Percentiles rank a stretch among this genome's conserved stretches.
phyloP scores from a whole-genome alignment of 2,888 invertebrate genomes.

The Chouioia cunea region DNA sequence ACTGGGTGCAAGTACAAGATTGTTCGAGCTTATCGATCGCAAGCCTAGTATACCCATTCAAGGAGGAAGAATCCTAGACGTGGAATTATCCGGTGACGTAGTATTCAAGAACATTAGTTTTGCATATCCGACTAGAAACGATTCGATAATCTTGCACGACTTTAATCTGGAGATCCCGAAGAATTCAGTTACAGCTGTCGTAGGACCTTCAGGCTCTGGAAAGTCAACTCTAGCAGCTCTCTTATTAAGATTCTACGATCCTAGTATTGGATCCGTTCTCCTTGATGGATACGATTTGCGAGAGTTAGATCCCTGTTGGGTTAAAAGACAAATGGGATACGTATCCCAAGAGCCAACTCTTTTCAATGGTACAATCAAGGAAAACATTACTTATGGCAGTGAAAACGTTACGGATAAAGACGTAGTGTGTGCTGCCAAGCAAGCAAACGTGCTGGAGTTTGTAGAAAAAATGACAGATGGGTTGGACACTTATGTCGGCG shows the following conservation, averaged over 20 bases:
- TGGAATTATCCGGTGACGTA: conserved; percentile 76
- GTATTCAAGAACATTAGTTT: conserved; percentile 81
- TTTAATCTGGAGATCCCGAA: conserved; percentile 77
- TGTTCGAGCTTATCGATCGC: conserved; percentile 92
- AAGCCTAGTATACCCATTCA: conserved; percentile 80
- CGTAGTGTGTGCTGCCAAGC: conserved; percentile 76
- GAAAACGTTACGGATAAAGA: conserved; percentile 72
- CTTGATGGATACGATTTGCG: conserved; percentile 84
- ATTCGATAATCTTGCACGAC: conserved; percentile 74
- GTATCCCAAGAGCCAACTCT: conserved; percentile 93
- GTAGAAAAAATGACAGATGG: conserved; percentile 77
- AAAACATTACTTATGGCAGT: conserved; percentile 92
- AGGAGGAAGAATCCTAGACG: conserved; percentile 68
- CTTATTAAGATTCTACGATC: conserved; percentile 89
- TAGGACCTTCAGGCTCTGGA: conserved; percentile 94
- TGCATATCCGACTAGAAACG: conserved; percentile 77
- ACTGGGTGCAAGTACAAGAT: conserved; percentile 88
- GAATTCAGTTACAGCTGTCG: conserved; percentile 81
- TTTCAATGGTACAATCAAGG: conserved; percentile 90
- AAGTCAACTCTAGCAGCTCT: conserved; percentile 92
- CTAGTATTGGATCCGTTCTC: conserved; percentile 76
- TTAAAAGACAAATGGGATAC: conserved; percentile 87
- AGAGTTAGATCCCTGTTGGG: conserved; percentile 84
- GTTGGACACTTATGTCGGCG: conserved; percentile 88
- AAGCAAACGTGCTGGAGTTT: conserved; percentile 90